These are phyloP conservation scores for Pimephales promelas DNA, from an alignment of 2,113 vertebrate genomes.

Conservation along the genomic window DNA sequence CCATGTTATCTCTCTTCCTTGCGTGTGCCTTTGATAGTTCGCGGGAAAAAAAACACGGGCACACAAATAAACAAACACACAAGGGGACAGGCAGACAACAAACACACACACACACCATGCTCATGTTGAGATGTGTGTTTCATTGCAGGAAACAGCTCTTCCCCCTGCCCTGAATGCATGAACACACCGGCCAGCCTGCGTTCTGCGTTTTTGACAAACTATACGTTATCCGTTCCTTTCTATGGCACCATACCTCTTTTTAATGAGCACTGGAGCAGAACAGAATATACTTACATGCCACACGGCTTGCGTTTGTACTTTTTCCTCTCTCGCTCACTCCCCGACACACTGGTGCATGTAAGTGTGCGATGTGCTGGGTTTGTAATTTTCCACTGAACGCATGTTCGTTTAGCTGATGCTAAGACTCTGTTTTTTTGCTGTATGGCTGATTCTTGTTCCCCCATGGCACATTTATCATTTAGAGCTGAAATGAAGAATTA, in stretches of 20 bases:
- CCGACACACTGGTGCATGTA: constrained; percentile 16
- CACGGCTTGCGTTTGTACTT: background rate
- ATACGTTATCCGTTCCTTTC: constrained; percentile 20
- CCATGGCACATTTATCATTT: constrained; percentile 59
- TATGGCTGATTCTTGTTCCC: constrained; percentile 32
- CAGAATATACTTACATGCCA: constrained; percentile 18
- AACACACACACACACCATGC: background rate
- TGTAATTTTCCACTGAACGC: constrained; percentile 36
- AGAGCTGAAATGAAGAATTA: constrained; percentile 61
- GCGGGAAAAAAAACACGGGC: background rate
- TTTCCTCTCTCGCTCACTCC: background rate
- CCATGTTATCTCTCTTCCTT: constrained; percentile 50
- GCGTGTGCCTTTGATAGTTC: constrained; percentile 37
- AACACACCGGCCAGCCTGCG: constrained; percentile 5
- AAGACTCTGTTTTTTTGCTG: constrained; percentile 50
- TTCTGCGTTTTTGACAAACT: constrained; percentile 14
- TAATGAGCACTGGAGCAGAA: constrained; percentile 39
- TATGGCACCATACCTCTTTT: constrained; percentile 15
- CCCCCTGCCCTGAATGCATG: background rate
- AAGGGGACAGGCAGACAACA: constrained; percentile 28
- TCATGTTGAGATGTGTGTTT: constrained; percentile 27
- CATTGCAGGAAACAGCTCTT: background rate
- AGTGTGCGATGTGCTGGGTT: constrained; percentile 15
- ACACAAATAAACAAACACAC: constrained; percentile 24
- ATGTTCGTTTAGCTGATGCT: constrained; percentile 43